Evolutionary conservation across 2,113 vertebrate species (phyloP), one percentile per base, ranked within the genome.

Genomic region (Crocuta crocuta): DNA sequence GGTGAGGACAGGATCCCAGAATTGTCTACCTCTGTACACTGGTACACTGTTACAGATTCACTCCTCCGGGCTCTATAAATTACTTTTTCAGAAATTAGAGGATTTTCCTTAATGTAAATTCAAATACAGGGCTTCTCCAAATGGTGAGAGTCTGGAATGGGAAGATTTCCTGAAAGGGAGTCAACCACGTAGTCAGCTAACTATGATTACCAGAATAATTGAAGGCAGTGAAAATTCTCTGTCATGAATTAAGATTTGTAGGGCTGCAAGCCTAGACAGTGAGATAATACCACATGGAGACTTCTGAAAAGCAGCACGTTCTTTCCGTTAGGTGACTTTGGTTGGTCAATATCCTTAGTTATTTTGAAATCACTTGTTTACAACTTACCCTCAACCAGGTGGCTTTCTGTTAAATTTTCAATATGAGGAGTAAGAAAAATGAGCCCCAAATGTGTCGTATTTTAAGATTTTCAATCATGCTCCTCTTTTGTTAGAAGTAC

Each of bases 341-440:
- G 39, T 84, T 96, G 71, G 71, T 74, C 39, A 74, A 33, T 65
- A 21, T 24, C 35, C 35, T 94, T 50, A 68, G 21, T 70, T 89
- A 76, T 95, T 94, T 93, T 73, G 50, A 88, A 96, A 82, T 87
- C 26, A 31, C 19, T 66, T 95, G 43, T 86, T 97, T 96, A 93
- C 33, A 82, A 9, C 26, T 95, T 88, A 85, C 28, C 95, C 11
- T 93, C 85, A 92, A 78, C 17, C 66, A 91, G 33, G 95, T 74
- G 61, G 45, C 16, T 65, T 71, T 81, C 39, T 96, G 33, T 82
- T 95, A 92, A 74, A 93, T 86, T 78, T 91, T 91, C 55, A 88
- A 43, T 33, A 74, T 91, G 82, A 89, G 39, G 13, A 96, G 8
- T 88, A 86, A 92, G n/a, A 96, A 86, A 93, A 78, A 53, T 43